Evolutionary conservation across 2,888 invertebrate species (phyloP), one percentile per base, ranked within the genome.

Genomic region (Carterocephalus palaemon): DNA sequence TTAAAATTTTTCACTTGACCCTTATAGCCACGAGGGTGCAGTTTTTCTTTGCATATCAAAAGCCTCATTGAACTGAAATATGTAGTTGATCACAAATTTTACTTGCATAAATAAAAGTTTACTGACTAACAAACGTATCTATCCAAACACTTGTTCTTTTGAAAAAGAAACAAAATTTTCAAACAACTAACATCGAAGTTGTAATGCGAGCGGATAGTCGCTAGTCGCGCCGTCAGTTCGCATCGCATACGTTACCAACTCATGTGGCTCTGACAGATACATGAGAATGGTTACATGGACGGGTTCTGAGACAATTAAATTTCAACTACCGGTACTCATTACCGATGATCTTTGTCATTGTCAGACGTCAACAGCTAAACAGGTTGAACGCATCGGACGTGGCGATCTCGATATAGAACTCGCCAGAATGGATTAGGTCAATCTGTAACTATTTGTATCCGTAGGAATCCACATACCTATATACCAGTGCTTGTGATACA

Each of bases 311-410:
- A 43, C 43, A 43, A 43, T 43, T 43, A 43, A 29, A 43, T 43
- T 36, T 43, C 36, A 43, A 43, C 36, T 36, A 36, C 43, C 43
- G 43, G 29, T 34, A 43, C 43, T 29, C 36, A 43, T 43, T 43
- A 36, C 29, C 36, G 33, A 42, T 42, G 19, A 19, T 28, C 42
- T 42, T 20, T 42, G 33, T 42, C 41, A 42, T 42, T 42, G 41
- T 42, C 41, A 42, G 33, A 9, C 20, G 33, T 42, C 41, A 33
- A 42, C 41, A 38, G 41, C 24, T 42, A 34, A 42, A 42, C 41
- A 42, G 33, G 42, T 28, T 42, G 34, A 42, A 34, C 34, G 42
- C 9, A 34, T 42, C 28, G 15, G 34, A 42, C 41, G 32, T 9
- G 26, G 33, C 13, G 32, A 17, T 42, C 42, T 42, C 34, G 42